Conservation (phyloP, 1,140 invertebrate genomes). For the Halesus radiatus region DNA sequence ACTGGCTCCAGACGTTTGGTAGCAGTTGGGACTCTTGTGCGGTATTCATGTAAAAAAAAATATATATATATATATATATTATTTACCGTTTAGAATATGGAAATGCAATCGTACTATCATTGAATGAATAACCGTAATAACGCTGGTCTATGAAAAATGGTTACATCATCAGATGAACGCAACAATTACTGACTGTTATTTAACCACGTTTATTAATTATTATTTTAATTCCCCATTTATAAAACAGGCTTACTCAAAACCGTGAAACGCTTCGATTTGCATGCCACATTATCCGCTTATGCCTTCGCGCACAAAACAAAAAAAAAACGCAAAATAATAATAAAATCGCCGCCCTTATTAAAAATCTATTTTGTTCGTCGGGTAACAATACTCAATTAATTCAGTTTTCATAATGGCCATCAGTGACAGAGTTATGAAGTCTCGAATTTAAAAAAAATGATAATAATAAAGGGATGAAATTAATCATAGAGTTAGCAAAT, state of each 20-base stretch:
- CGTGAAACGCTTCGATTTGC: constrained; percentile 23
- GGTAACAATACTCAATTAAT: constrained; percentile 4
- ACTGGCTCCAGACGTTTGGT: too few relatives aligned
- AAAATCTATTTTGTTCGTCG: neutral
- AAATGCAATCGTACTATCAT: too few relatives aligned
- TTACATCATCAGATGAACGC: neutral
- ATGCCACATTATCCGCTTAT: constrained; percentile 14
- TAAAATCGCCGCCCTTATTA: constrained; percentile 21
- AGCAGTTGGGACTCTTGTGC: too few relatives aligned
- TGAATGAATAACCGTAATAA: too few relatives aligned
- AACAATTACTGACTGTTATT: neutral
- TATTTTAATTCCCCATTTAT: constrained; percentile 24
- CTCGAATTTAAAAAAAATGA: constrained; percentile 7
- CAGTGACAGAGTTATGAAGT: constrained; percentile 30
- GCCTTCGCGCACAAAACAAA: neutral
- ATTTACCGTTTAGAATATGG: too few relatives aligned
- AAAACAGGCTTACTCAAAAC: constrained; percentile 9
- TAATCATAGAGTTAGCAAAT: constrained; percentile 49
- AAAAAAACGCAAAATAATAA: neutral
- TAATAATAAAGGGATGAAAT: constrained; percentile 29
- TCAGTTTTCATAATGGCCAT: constrained; percentile 16
- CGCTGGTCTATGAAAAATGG: neutral
- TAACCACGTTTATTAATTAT: constrained; percentile 12
- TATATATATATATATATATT: too few relatives aligned
- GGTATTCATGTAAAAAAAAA: too few relatives aligned